phyloP scores from a whole-genome alignment of 2,888 invertebrate species.

The Cosmia trapezina region DNA sequence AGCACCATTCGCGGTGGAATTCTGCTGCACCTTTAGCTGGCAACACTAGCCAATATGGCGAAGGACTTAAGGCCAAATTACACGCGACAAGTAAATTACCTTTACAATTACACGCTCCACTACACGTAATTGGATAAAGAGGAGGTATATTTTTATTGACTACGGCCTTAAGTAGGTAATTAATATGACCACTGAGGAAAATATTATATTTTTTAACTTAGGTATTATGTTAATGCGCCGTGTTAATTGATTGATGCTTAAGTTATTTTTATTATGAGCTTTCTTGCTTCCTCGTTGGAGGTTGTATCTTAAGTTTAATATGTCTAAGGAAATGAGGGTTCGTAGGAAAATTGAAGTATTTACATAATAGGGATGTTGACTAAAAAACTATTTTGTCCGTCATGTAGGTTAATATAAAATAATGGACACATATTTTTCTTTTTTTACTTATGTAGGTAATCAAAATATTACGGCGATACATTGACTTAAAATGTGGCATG shows the following conservation, averaged over 20 bases:
- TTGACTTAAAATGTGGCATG: too few relatives aligned
- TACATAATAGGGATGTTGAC: too few relatives aligned
- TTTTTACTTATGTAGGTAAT: too few relatives aligned
- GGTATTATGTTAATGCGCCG: slow-evolving; percentile 6
- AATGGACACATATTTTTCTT: too few relatives aligned
- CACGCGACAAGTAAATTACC: slow-evolving; percentile 78
- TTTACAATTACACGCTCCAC: slow-evolving; percentile 70
- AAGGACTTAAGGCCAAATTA: slow-evolving; percentile 50
- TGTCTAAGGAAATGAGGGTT: neutral
- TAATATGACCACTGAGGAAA: slow-evolving; percentile 41
- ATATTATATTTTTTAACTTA: slow-evolving; percentile 33
- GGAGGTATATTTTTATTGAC: slow-evolving; percentile 56
- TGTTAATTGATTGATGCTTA: slow-evolving; percentile 27
- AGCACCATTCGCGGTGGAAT: neutral
- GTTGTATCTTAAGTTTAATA: neutral
- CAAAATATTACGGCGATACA: too few relatives aligned
- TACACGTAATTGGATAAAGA: slow-evolving; percentile 73
- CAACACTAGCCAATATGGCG: slow-evolving; percentile 51
- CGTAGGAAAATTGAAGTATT: neutral
- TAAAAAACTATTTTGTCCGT: too few relatives aligned
- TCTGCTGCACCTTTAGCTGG: slow-evolving; percentile 24
- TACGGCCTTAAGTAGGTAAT: slow-evolving; percentile 44
- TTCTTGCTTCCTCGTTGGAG: neutral
- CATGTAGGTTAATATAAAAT: too few relatives aligned
- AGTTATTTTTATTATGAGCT: neutral